Percentiles rank a stretch among this genome's conserved stretches.
Evolutionary conservation across 53 echinoderm and acorn worm genomes (phyloP).

Genomic region (Paracentrotus lividus): DNA sequence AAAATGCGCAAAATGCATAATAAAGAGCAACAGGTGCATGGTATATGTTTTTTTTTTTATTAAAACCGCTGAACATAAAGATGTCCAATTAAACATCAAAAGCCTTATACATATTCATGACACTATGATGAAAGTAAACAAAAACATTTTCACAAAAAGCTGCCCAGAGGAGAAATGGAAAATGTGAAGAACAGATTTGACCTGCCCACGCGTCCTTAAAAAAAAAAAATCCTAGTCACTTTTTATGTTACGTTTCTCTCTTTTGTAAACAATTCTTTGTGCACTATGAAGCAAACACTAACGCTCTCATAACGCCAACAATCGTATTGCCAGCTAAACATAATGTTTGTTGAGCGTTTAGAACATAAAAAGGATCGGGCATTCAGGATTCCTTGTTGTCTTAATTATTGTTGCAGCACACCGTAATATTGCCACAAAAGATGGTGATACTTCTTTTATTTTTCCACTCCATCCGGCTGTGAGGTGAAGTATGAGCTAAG

Average conservation of each 20-base stretch:
- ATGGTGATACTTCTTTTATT: constrained; percentile 26
- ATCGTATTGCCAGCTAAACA: constrained; percentile 42
- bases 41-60: neutral
- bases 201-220: neutral
- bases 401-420: constrained; percentile 54
- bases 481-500: no score
- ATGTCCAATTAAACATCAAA: neutral
- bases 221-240: neutral
- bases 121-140: neutral
- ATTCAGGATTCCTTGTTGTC: constrained; percentile 22
- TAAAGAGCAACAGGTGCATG: constrained; percentile 2
- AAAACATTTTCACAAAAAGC: neutral
- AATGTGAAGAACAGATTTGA: neutral
- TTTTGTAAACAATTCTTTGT: constrained; percentile 46
- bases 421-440: constrained; percentile 26
- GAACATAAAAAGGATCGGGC: constrained; percentile 7
- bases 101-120: neutral
- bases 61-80: neutral
- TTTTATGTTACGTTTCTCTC: constrained; percentile 24
- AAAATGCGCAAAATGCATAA: neutral
- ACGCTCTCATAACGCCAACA: constrained; percentile 51
- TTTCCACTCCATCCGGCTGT: constrained; percentile 18
- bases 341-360: constrained; percentile 52
- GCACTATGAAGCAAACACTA: constrained; percentile 40
- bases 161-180: neutral